phyloP scores from a whole-genome alignment of 2,113 vertebrate genomes.

The Archocentrus centrarchus region DNA sequence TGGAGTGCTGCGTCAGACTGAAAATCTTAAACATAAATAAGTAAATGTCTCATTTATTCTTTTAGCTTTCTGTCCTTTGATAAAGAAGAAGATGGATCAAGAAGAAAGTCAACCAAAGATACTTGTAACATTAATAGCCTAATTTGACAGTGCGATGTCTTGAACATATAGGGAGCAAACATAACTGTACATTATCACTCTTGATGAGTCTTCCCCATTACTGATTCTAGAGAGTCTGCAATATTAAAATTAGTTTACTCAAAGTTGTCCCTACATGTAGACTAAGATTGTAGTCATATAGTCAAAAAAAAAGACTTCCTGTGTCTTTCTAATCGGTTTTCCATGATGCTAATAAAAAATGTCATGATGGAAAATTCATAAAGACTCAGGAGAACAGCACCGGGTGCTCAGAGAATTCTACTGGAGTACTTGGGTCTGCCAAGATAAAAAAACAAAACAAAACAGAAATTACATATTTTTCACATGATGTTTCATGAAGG shows the following conservation, averaged over 20 bases:
- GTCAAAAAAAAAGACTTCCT: background rate
- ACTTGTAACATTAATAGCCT: background rate
- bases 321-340: background rate
- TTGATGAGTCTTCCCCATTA: background rate
- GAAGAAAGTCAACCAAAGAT: background rate
- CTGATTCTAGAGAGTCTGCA: background rate
- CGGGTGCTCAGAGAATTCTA: no score
- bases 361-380: background rate
- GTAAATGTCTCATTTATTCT: background rate
- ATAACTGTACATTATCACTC: background rate
- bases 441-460: background rate
- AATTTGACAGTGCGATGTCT: background rate
- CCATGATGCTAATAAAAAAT: background rate
- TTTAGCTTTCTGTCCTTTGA: slow-evolving; percentile 42
- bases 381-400: background rate
- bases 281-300: background rate
- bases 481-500: background rate
- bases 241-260: background rate
- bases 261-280: background rate
- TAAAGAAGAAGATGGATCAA: background rate
- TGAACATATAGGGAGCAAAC: background rate
- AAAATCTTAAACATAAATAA: slow-evolving; percentile 6
- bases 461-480: background rate
- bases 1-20: slow-evolving; percentile 54
- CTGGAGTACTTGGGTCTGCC: background rate